These are phyloP conservation scores for Pyrgus malvae DNA, from an alignment of 2,888 invertebrate genomes.

Conservation along the genomic window DNA sequence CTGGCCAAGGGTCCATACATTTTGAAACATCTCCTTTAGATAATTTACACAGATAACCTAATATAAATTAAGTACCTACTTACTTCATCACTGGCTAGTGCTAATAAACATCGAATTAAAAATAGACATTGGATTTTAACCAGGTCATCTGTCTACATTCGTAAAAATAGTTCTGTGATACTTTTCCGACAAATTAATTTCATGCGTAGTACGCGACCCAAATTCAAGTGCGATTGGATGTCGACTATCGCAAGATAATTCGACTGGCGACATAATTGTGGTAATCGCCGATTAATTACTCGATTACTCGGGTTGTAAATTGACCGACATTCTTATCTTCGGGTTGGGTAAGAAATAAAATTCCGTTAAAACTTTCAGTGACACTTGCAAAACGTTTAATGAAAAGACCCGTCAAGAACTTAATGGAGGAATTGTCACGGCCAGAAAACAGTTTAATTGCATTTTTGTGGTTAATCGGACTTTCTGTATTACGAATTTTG, in stretches of 20 bases:
- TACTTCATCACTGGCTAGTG: no score
- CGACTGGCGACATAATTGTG: conserved; percentile 33
- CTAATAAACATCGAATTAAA: no score
- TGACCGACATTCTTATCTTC: conserved; percentile 38
- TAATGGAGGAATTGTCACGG: not conserved
- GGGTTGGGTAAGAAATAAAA: conserved; percentile 24
- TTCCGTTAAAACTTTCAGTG: not conserved
- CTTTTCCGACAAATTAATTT: not conserved
- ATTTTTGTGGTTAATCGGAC: not conserved
- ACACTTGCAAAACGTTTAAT: not conserved
- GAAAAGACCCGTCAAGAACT: not conserved
- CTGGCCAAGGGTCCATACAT: no score
- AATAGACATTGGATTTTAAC: no score
- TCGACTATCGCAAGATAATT: conserved; percentile 44
- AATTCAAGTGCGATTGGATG: conserved; percentile 27
- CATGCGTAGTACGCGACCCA: not conserved
- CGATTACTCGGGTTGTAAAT: conserved; percentile 34
- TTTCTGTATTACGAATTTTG: not conserved
- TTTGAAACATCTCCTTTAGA: no score
- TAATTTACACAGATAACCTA: no score
- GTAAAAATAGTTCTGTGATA: not conserved
- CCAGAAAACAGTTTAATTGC: not conserved
- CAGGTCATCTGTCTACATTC: not conserved
- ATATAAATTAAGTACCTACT: no score
- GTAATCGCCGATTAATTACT: conserved; percentile 40